A percentile compares a stretch with the other conserved stretches of the same genome.
Evolutionary conservation across 2,113 vertebrate species (phyloP).

Genomic region (Colistium nudipinnis): DNA sequence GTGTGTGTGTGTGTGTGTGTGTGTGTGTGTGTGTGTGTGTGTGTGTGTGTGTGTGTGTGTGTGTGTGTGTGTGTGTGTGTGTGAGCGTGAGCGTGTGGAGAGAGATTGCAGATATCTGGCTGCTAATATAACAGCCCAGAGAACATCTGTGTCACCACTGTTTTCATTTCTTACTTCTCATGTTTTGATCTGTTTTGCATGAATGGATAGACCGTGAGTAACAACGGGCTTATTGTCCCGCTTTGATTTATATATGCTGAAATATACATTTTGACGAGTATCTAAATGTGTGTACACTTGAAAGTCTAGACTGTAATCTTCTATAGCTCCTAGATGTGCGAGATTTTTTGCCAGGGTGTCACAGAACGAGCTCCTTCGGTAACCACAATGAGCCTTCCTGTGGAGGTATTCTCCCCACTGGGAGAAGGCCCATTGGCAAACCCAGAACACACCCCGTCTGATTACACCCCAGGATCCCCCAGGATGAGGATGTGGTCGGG

Average conservation of each 20-base stretch:
- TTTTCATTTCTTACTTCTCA: slow-evolving; percentile 25
- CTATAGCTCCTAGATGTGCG: background rate
- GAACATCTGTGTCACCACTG: slow-evolving; percentile 27
- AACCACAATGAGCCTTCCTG: background rate
- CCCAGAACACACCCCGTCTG: slow-evolving; percentile 20
- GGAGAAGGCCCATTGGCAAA: slow-evolving; percentile 20
- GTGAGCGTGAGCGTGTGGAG: slow-evolving; percentile 15
- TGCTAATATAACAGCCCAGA: slow-evolving; percentile 48
- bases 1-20: slow-evolving; percentile 14
- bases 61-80: slow-evolving; percentile 14
- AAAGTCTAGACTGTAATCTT: too few relatives aligned
- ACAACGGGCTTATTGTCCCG: slow-evolving; percentile 22
- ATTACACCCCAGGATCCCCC: slow-evolving; percentile 1
- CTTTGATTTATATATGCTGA: slow-evolving; percentile 38
- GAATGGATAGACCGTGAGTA: background rate
- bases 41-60: slow-evolving; percentile 19
- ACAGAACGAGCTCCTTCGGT: background rate
- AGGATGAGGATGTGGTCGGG: background rate
- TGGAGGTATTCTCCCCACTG: slow-evolving; percentile 10
- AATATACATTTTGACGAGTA: slow-evolving; percentile 13
- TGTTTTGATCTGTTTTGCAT: slow-evolving; percentile 28
- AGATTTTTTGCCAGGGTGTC: background rate
- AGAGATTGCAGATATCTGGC: slow-evolving; percentile 37
- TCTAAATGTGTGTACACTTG: background rate
- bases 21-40: slow-evolving; percentile 12